These are phyloP conservation scores for Anaspis maculata DNA, from an alignment of 2,888 invertebrate genomes.

Conservation along the genomic window DNA sequence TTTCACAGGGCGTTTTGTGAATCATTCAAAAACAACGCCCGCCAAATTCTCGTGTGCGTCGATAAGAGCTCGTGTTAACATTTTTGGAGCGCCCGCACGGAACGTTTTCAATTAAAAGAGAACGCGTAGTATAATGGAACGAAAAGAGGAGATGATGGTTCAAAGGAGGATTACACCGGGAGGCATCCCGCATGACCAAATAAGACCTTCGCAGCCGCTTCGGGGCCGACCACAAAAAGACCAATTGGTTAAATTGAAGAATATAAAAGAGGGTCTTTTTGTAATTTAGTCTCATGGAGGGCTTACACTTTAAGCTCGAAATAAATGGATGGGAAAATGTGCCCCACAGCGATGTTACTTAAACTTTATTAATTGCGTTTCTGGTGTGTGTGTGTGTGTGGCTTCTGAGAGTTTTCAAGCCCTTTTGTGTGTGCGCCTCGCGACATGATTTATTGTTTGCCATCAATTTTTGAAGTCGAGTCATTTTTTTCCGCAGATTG, in stretches of 20 bases:
- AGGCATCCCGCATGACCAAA: constrained; percentile 12
- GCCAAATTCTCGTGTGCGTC: too few relatives aligned
- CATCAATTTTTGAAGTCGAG: too few relatives aligned
- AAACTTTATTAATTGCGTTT: constrained; percentile 17
- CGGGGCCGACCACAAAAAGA: constrained; percentile 17
- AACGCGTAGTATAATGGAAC: background rate
- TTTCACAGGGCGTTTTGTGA: too few relatives aligned
- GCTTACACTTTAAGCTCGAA: constrained; percentile 16
- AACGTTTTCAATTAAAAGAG: too few relatives aligned
- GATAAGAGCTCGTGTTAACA: too few relatives aligned
- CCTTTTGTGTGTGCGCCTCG: too few relatives aligned
- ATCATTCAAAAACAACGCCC: constrained; percentile 2
- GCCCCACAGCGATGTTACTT: constrained; percentile 13
- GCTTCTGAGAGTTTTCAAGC: too few relatives aligned
- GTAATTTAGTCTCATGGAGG: constrained; percentile 15
- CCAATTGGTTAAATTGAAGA: constrained; percentile 27
- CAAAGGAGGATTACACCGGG: background rate
- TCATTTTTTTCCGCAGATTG: too few relatives aligned
- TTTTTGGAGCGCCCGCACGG: too few relatives aligned
- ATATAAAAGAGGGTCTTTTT: constrained; percentile 21
- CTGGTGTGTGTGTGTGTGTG: too few relatives aligned
- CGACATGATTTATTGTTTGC: too few relatives aligned
- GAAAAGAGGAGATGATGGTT: background rate
- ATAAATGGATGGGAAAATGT: constrained; percentile 20
- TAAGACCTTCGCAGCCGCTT: constrained; percentile 13